Evolutionary conservation across 2,113 vertebrate genomes (phyloP), one percentile per base, ranked within the genome.

Genomic region (Empidonax alnorum): DNA sequence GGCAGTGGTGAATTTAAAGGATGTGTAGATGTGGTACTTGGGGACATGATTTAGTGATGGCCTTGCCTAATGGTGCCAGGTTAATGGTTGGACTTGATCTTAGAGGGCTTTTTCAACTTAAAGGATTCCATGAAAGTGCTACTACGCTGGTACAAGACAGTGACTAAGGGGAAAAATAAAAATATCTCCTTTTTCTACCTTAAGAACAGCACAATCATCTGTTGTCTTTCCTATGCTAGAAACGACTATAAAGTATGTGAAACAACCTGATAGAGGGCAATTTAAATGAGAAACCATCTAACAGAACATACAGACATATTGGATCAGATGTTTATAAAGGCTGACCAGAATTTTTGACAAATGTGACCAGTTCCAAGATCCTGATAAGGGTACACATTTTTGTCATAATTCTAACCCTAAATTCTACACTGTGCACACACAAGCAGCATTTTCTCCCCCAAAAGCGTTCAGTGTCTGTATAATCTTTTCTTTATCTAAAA

Each of bases 371-470:
- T 53, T 92, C 82, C 71, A 73, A 82, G 75, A 56, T 35, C 50
- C 39, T 22, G 11, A 4, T 6, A 37, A 2, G 3, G 79, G 35
- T 9, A 37, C 49, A 23, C 12, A 12, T 14, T 7, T 23, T 66
- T 68, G 37, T 7, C 24, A 10, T 49, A 47, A 15, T 52, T 75
- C 35, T 85, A 84, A 82, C 24, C 7, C 33, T 53, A 13, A 78
- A 1, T 37, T 72, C 56, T 31, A 65, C 18, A 53, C 14, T 19
- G 7, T 12, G 11, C 39, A 63, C 4, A 58, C 0, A 0, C 39
- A 90, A 81, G 49, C 44, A 19, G 19, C 8, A 9, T 7, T 14
- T 35, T 47, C 24, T 58, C 12, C 37, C 5, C 20, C 19, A 73
- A 80, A 58, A 89, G 41, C 25, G 89, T 91, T 39, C 30, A 53